phyloP scores from a whole-genome alignment of 2,888 invertebrate species.

The Drosophila putrida region DNA sequence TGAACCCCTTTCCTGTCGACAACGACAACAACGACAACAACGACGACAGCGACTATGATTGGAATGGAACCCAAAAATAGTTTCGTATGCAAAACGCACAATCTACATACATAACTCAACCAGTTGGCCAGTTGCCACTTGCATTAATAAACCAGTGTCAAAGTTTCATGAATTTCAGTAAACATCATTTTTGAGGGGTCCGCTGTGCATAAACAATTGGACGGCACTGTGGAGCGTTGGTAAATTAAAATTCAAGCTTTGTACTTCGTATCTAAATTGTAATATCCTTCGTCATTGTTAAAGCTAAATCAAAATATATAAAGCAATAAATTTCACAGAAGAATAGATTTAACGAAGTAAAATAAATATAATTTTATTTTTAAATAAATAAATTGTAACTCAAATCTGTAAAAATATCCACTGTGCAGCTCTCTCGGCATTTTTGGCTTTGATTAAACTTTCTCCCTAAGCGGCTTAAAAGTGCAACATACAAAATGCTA shows the following conservation, averaged over 20 bases:
- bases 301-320: no score
- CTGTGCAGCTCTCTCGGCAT: slow-evolving; percentile 24
- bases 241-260: slow-evolving; percentile 7
- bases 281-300: background rate
- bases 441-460: slow-evolving; percentile 67
- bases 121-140: slow-evolving; percentile 3
- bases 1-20: background rate
- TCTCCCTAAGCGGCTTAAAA: slow-evolving; percentile 70
- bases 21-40: background rate
- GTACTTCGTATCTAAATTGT: background rate
- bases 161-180: slow-evolving; percentile 64
- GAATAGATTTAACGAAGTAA: no score
- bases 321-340: no score
- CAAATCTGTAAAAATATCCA: slow-evolving; percentile 20
- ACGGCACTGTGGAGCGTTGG: slow-evolving; percentile 28
- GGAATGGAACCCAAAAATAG: slow-evolving; percentile 34
- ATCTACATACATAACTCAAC: slow-evolving; percentile 47
- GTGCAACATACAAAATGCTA: slow-evolving; percentile 60
- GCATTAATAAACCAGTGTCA: slow-evolving; percentile 76
- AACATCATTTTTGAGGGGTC: slow-evolving; percentile 23
- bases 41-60: background rate
- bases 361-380: no score
- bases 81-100: slow-evolving; percentile 57
- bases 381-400: background rate
- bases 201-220: slow-evolving; percentile 44